Evolutionary conservation across 2,888 invertebrate genomes (phyloP).

Genomic region (Trachelus stipa): DNA sequence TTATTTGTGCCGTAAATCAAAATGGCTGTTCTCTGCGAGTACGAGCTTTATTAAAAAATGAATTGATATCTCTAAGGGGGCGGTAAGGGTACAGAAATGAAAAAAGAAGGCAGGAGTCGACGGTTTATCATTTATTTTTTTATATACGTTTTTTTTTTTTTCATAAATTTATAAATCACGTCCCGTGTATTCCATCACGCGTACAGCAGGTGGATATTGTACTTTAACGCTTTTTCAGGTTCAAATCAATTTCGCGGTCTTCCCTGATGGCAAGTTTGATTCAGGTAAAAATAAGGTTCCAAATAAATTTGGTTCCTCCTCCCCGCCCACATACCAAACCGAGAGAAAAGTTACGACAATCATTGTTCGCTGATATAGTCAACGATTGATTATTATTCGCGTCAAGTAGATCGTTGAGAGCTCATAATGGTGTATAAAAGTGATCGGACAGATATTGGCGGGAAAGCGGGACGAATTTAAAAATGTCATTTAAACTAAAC

Average conservation of each 20-base stretch:
- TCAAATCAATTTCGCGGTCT: slow-evolving; percentile 64
- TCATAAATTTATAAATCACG: not conserved
- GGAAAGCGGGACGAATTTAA: not conserved
- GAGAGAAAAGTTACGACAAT: slow-evolving; percentile 47
- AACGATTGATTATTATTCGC: not conserved
- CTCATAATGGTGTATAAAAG: not conserved
- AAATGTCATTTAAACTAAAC: not conserved
- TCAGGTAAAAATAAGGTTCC: slow-evolving; percentile 62
- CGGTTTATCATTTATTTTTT: slow-evolving; percentile 27
- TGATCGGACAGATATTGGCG: not conserved
- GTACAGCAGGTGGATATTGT: slow-evolving; percentile 37
- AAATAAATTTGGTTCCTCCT: slow-evolving; percentile 40
- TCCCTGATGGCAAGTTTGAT: slow-evolving; percentile 63
- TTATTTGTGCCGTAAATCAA: not conserved
- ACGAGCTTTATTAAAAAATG: not conserved
- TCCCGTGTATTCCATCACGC: not conserved
- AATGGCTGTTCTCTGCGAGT: not conserved
- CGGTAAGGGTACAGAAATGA: not conserved
- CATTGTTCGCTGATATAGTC: not conserved
- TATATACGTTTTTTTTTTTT: slow-evolving; percentile 28
- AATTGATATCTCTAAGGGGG: not conserved
- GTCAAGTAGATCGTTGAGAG: not conserved
- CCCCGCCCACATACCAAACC: slow-evolving; percentile 29
- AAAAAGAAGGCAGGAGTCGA: slow-evolving; percentile 1
- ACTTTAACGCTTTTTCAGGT: slow-evolving; percentile 63